These are phyloP conservation scores for Perithous albicinctus DNA, from an alignment of 2,888 invertebrate genomes.

Conservation along the genomic window DNA sequence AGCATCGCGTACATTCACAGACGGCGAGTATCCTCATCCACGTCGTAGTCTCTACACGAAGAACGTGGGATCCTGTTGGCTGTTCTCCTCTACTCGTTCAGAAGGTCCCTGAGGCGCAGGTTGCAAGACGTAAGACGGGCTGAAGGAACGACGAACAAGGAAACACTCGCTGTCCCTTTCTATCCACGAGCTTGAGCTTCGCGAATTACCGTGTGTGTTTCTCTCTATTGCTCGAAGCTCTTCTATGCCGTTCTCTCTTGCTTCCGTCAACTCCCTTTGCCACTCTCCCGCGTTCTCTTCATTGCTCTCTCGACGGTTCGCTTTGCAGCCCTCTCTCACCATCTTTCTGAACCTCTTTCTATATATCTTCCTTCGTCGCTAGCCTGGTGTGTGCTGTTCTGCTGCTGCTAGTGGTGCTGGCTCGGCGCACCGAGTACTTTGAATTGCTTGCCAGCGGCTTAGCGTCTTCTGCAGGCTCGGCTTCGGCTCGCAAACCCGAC, in stretches of 20 bases:
- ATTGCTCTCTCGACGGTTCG: conserved; percentile 45
- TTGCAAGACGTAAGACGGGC: conserved; percentile 82
- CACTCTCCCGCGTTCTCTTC: conserved; percentile 60
- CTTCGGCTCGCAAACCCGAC: conserved; percentile 69
- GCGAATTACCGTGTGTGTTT: conserved; percentile 59
- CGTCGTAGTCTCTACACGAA: conserved; percentile 49
- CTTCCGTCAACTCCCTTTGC: conserved; percentile 62
- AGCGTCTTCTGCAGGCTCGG: conserved; percentile 79
- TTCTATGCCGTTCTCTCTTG: conserved; percentile 67
- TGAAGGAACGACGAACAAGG: conserved; percentile 71
- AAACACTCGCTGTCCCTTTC: conserved; percentile 56
- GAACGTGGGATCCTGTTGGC: conserved; percentile 78
- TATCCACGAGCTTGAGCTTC: conserved; percentile 52
- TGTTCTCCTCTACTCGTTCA: conserved; percentile 75
- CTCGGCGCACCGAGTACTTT: conserved; percentile 80
- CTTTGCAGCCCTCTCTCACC: conserved; percentile 27
- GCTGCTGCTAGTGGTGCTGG: conserved; percentile 69
- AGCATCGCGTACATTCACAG: conserved; percentile 63
- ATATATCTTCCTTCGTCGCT: conserved; percentile 30
- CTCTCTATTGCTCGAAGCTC: conserved; percentile 39
- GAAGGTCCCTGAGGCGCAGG: conserved; percentile 75
- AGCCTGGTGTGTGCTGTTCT: conserved; percentile 46
- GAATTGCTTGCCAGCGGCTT: conserved; percentile 84
- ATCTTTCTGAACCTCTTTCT: conserved; percentile 48
- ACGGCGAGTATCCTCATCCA: conserved; percentile 51